Percentiles rank a stretch among this genome's conserved stretches.
Conservation (phyloP, 2,888 invertebrate genomes). For the Drosophila koepferae region DNA sequence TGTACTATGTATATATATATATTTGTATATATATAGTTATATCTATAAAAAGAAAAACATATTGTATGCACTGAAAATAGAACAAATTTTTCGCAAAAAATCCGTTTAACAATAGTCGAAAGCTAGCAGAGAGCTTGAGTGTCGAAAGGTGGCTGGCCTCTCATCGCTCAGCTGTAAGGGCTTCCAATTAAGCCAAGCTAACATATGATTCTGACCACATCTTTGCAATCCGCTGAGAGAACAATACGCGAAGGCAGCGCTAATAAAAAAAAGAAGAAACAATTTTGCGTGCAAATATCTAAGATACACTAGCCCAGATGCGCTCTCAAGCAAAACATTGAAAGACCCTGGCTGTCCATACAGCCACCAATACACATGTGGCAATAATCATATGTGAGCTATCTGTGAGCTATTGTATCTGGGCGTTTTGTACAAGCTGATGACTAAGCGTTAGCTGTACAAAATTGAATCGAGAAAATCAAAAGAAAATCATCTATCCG, state of each 20-base stretch:
- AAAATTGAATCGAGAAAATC: conserved; percentile 38
- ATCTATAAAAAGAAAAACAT: conserved; percentile 33
- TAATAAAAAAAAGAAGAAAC: conserved; percentile 66
- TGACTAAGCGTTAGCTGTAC: conserved; percentile 69
- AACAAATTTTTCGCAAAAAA: conserved; percentile 52
- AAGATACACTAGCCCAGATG: conserved; percentile 84
- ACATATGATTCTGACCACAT: conserved; percentile 52
- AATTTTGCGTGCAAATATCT: conserved; percentile 84
- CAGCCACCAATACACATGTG: conserved; percentile 23
- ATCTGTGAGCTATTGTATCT: conserved; percentile 69
- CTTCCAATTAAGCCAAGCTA: conserved; percentile 35
- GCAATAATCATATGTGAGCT: conserved; percentile 43
- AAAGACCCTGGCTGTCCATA: conserved; percentile 82
- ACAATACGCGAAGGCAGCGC: conserved; percentile 45
- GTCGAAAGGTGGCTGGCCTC: conserved; percentile 40
- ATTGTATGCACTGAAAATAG: conserved; percentile 45
- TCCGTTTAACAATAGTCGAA: conserved; percentile 49
- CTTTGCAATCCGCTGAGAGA: conserved; percentile 69
- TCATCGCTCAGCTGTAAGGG: conserved; percentile 4
- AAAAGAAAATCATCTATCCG: conserved; percentile 5
- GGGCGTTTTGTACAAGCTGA: conserved; percentile 43
- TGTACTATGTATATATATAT: conserved; percentile 7
- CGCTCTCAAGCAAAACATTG: conserved; percentile 82
- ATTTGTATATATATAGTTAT: conserved; percentile 26
- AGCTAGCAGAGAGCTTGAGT: conserved; percentile 7